phyloP scores from a whole-genome alignment of 1,140 invertebrate species.

The Atta texana region DNA sequence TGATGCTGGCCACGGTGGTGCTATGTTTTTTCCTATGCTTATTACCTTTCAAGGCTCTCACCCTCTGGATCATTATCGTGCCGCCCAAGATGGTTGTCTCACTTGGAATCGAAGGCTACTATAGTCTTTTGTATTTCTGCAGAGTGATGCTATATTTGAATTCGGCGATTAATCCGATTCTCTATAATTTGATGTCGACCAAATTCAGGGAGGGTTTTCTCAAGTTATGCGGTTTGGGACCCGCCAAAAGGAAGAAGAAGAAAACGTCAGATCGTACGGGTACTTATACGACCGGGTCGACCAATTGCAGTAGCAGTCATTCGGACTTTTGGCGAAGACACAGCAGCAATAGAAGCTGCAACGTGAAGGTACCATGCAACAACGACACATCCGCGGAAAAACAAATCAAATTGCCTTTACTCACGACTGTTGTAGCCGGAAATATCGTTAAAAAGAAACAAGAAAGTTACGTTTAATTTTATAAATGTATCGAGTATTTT shows the following conservation, averaged over 20 bases:
- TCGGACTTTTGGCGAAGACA: conserved; percentile 80
- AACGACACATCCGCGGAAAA: conserved; percentile 69
- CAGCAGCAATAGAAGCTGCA: conserved; percentile 80
- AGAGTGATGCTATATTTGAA: conserved; percentile 95
- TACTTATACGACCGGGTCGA: conserved; percentile 77
- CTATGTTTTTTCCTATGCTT: conserved; percentile 96
- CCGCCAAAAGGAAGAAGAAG: conserved; percentile 68
- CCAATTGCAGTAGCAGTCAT: conserved; percentile 80
- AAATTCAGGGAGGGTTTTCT: conserved; percentile 95
- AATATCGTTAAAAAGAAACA: conserved; percentile 73
- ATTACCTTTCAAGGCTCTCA: conserved; percentile 94
- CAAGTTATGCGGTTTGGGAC: conserved; percentile 86
- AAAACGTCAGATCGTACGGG: conserved; percentile 75
- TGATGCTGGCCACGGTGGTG: conserved; percentile 96
- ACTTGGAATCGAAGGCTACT: conserved; percentile 93
- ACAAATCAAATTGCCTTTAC: conserved; percentile 73
- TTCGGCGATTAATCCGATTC: conserved; percentile 95
- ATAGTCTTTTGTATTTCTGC: conserved; percentile 94
- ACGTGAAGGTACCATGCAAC: conserved; percentile 72
- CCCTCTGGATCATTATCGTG: conserved; percentile 93
- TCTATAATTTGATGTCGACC: conserved; percentile 96
- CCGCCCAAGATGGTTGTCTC: conserved; percentile 88
- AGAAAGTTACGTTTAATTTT: conserved; percentile 79
- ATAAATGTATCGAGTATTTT: background rate
- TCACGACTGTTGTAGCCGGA: conserved; percentile 72